These are phyloP conservation scores for Anabacerthia variegaticeps DNA, from an alignment of 2,797 vertebrate genomes.

Conservation along the genomic window DNA sequence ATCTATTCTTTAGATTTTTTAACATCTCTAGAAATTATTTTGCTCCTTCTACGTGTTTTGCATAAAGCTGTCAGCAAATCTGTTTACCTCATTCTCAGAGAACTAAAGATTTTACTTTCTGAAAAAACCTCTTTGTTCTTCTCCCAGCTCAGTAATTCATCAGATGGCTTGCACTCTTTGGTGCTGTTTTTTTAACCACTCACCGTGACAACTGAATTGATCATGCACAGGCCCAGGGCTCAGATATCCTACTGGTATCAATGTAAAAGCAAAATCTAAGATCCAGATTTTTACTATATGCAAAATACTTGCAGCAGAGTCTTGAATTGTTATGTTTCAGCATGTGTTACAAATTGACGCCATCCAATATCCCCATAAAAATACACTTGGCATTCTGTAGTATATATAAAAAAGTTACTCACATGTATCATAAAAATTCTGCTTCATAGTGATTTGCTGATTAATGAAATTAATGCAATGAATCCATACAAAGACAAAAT, in stretches of 20 bases:
- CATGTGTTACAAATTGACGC: neutral
- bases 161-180: neutral
- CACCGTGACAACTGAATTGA: neutral
- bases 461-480: neutral
- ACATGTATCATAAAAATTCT: neutral
- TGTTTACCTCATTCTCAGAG: constrained; percentile 40
- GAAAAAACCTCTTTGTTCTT: constrained; percentile 28
- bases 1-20: constrained; percentile 70
- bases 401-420: neutral
- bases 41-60: constrained; percentile 42
- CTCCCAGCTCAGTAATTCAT: constrained; percentile 22
- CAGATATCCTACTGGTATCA: neutral
- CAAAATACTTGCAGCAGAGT: neutral
- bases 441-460: neutral
- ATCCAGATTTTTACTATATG: neutral
- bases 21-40: constrained; percentile 63
- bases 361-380: neutral
- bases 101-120: constrained; percentile 13
- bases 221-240: neutral
- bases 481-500: neutral
- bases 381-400: neutral
- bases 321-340: neutral
- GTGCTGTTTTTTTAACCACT: neutral
- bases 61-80: constrained; percentile 69
- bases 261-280: neutral